These are phyloP conservation scores for Pherbina coryleti DNA, from an alignment of 2,888 invertebrate species.

Conservation along the genomic window DNA sequence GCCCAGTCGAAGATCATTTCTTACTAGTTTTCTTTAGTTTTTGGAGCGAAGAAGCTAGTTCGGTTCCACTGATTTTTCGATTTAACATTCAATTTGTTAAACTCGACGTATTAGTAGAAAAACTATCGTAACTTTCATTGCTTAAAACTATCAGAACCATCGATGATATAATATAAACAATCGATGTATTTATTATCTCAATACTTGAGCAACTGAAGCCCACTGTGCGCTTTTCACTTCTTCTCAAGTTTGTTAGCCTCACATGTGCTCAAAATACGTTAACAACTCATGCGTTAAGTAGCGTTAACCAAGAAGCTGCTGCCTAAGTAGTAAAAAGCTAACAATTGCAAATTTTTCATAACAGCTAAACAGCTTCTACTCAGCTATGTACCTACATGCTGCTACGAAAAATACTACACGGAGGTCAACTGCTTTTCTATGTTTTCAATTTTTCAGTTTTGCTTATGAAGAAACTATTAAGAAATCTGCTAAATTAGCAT, in stretches of 20 bases:
- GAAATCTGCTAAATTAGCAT: constrained; percentile 6
- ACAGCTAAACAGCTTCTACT: neutral
- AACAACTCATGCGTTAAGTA: constrained; percentile 1
- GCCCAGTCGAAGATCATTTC: no score
- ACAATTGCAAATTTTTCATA: constrained; percentile 13
- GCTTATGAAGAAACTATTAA: constrained; percentile 8
- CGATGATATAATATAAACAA: no score
- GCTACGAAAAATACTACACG: neutral
- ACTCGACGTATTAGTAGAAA: no score
- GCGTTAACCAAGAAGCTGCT: neutral
- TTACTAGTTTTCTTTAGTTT: no score
- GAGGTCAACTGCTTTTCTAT: constrained; percentile 21
- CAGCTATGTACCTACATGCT: neutral
- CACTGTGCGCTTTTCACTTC: neutral
- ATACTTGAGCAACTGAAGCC: neutral
- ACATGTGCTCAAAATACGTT: neutral
- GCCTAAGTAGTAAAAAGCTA: no score
- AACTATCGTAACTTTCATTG: no score
- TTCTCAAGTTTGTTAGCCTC: neutral
- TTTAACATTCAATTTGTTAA: no score
- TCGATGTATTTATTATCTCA: no score
- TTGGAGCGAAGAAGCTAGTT: no score
- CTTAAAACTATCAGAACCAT: no score
- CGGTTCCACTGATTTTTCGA: no score
- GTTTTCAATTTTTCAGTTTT: neutral